A percentile compares a stretch with the other conserved stretches of the same genome.
phyloP scores from a whole-genome alignment of 2,113 vertebrate species.

The Gasterosteus aculeatus region DNA sequence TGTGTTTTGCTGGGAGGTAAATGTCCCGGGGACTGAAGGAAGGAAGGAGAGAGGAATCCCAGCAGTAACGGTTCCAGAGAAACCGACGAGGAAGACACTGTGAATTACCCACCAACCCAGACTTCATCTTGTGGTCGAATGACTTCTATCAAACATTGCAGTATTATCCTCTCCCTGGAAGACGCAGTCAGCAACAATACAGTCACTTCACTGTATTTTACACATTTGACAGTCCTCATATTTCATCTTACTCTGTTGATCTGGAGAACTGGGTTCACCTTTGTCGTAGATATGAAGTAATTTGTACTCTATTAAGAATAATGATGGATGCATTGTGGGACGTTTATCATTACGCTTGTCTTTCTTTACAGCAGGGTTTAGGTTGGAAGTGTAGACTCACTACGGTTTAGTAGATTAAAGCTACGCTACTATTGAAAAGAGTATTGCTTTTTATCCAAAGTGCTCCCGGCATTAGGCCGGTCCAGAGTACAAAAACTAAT shows the following conservation, averaged over 20 bases:
- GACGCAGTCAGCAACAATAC: conserved; percentile 26
- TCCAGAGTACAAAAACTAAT: conserved; percentile 32
- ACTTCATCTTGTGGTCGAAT: conserved; percentile 28
- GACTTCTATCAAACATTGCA: conserved; percentile 30
- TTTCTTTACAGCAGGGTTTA: conserved; percentile 29
- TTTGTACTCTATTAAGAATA: conserved; percentile 24
- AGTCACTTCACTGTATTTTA: conserved; percentile 34
- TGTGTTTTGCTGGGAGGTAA: conserved; percentile 63
- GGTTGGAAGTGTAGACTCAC: conserved; percentile 6
- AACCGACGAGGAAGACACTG: conserved; percentile 53
- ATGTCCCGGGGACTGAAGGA: conserved; percentile 71
- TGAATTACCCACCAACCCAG: conserved; percentile 44
- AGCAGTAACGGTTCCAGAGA: conserved; percentile 24
- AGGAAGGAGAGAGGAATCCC: conserved; percentile 39
- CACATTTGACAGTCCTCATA: conserved; percentile 18
- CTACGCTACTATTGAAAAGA: conserved; percentile 46
- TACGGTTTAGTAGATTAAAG: conserved; percentile 49
- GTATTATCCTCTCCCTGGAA: conserved; percentile 42
- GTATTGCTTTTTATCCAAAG: conserved; percentile 40
- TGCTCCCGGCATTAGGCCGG: conserved; percentile 18
- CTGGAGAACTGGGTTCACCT: conserved; percentile 9
- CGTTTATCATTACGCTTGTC: conserved; percentile 30
- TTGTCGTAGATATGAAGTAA: conserved; percentile 38
- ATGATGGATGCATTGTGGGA: conserved; percentile 19
- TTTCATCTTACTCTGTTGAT: conserved; percentile 38